phyloP scores from a whole-genome alignment of 2,113 vertebrate genomes.

The Phyllostomus hastatus region DNA sequence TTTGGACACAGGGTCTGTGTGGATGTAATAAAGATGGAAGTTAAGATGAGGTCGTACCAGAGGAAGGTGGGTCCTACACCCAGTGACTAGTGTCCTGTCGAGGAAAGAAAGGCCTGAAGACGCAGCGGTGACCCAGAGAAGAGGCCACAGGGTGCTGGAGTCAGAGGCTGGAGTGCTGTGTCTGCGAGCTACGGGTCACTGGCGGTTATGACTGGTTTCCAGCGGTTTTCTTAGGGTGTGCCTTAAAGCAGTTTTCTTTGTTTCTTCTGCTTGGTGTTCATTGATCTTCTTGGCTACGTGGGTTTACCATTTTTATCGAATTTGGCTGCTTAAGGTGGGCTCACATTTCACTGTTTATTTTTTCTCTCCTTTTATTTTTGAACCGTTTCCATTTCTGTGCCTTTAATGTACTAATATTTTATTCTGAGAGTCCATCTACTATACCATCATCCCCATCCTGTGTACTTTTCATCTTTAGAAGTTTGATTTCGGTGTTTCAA shows the following conservation, averaged over 20 bases:
- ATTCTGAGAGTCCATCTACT: background rate
- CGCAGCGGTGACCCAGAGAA: background rate
- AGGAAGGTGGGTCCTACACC: background rate
- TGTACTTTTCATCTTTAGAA: background rate
- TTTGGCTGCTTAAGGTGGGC: background rate
- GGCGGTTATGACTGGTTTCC: background rate
- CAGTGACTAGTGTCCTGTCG: background rate
- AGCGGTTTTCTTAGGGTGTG: background rate
- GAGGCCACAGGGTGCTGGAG: background rate
- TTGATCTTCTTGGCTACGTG: background rate
- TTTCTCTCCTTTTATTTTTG: background rate
- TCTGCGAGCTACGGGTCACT: background rate
- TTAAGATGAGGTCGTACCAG: background rate
- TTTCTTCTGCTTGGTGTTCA: background rate
- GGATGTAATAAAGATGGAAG: background rate
- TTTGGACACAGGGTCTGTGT: background rate
- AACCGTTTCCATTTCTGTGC: background rate
- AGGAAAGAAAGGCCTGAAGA: background rate
- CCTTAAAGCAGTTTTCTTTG: background rate
- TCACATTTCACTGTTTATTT: background rate
- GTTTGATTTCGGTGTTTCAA: background rate
- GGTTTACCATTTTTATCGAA: background rate
- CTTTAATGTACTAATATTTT: constrained; percentile 6
- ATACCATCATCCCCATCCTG: background rate
- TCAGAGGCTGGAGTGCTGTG: background rate